phyloP scores from a whole-genome alignment of 1,140 invertebrate genomes.

The Lucilia cuprina region DNA sequence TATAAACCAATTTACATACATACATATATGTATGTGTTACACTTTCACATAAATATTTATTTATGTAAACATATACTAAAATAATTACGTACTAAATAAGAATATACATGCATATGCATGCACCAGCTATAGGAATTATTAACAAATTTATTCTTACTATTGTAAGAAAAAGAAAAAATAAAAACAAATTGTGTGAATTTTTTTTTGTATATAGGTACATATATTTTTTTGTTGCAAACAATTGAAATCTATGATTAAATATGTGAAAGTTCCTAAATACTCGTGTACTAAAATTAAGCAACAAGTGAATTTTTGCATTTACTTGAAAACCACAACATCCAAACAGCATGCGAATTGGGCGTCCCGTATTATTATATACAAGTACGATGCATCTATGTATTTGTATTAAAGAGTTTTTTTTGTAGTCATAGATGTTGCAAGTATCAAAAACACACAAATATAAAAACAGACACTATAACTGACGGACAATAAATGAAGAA shows the following conservation, averaged over 20 bases:
- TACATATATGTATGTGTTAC: background rate
- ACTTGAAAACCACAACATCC: background rate
- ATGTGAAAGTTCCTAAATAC: slow-evolving; percentile 2
- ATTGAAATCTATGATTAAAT: slow-evolving; percentile 12
- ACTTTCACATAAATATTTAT: background rate
- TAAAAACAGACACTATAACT: background rate
- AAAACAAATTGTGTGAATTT: too few species aligned
- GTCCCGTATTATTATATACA: background rate
- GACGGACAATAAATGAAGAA: background rate
- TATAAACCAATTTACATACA: too few species aligned
- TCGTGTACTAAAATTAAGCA: background rate
- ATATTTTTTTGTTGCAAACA: background rate
- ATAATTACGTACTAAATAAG: background rate
- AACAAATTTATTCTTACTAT: too few species aligned
- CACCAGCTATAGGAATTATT: too few species aligned
- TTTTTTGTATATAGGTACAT: too few species aligned
- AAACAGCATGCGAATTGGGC: background rate
- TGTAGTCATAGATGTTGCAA: background rate
- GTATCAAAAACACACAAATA: background rate
- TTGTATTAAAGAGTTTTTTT: background rate
- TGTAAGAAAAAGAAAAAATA: too few species aligned
- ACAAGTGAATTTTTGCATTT: slow-evolving; percentile 9
- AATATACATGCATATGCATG: background rate
- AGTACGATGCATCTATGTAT: background rate
- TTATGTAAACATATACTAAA: background rate